phyloP scores from a whole-genome alignment of 2,797 vertebrate species.

The Gouania willdenowi region DNA sequence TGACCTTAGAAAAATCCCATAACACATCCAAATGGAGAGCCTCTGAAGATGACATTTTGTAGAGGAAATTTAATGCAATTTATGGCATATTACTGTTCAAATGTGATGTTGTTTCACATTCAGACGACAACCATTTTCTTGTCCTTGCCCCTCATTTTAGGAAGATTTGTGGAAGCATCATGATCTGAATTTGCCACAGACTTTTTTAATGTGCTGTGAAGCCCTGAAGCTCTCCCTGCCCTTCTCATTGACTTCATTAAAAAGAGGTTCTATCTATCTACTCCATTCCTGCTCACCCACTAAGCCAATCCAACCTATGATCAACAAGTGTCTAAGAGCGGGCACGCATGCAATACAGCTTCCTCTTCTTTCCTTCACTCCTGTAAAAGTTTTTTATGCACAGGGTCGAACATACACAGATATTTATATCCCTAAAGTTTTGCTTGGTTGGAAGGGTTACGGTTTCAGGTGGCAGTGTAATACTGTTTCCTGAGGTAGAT shows the following conservation, averaged over 20 bases:
- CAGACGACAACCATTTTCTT: conserved; percentile 1
- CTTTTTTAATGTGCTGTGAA: conserved; percentile 52
- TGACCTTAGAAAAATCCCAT: conserved; percentile 32
- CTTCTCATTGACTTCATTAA: conserved; percentile 63
- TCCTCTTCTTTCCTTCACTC: conserved; percentile 12
- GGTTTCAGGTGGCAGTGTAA: conserved; percentile 60
- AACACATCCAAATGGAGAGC: conserved; percentile 10
- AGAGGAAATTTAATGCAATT: background rate
- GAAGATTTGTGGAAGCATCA: conserved; percentile 32
- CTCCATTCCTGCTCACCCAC: conserved; percentile 58
- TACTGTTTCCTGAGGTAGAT: conserved; percentile 51
- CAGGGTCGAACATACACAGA: conserved; percentile 10
- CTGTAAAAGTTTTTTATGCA: too few species aligned
- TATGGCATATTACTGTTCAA: background rate
- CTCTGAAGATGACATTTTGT: conserved; percentile 15
- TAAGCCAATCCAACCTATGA: conserved; percentile 61
- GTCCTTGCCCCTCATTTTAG: conserved; percentile 32
- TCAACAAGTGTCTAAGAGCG: conserved; percentile 35
- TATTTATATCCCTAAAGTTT: conserved; percentile 49
- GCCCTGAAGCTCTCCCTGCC: conserved; percentile 51
- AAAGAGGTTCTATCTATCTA: conserved; percentile 52
- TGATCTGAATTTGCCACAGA: conserved; percentile 38
- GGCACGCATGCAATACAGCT: conserved; percentile 10
- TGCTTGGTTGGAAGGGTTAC: conserved; percentile 41
- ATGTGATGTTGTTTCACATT: conserved; percentile 15